Conservation (phyloP, 2,797 vertebrate species). For the Phyllotis vaccarum region DNA sequence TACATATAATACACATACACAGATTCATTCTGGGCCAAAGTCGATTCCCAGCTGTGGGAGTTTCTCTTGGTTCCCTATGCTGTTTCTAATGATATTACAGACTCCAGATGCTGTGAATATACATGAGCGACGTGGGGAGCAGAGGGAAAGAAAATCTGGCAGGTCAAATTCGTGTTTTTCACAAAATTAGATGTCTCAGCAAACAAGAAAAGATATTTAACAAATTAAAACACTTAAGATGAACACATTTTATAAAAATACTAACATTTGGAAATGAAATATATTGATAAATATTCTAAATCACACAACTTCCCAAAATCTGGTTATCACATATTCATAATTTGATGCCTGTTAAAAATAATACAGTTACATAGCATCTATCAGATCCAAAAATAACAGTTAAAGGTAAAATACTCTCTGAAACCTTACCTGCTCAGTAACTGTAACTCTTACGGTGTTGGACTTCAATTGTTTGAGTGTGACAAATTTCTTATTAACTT, state of each 20-base stretch:
- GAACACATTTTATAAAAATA: constrained; percentile 71
- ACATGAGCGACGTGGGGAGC: constrained; percentile 73
- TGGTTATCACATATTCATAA: constrained; percentile 56
- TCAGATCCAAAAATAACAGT: constrained; percentile 38
- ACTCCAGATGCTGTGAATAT: constrained; percentile 83
- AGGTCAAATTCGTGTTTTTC: constrained; percentile 78
- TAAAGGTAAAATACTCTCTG: constrained; percentile 53
- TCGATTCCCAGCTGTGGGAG: constrained; percentile 75
- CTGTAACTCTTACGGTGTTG: constrained; percentile 47
- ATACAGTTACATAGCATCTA: constrained; percentile 58
- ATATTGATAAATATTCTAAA: constrained; percentile 67
- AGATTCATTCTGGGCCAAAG: constrained; percentile 63
- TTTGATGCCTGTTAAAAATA: constrained; percentile 43
- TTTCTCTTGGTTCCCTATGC: constrained; percentile 71
- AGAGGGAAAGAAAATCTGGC: constrained; percentile 80
- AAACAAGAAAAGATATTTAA: constrained; percentile 78
- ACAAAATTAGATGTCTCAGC: constrained; percentile 76
- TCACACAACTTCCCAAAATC: constrained; percentile 61
- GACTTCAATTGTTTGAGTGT: constrained; percentile 58
- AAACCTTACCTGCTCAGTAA: constrained; percentile 78
- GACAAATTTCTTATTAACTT: constrained; percentile 69
- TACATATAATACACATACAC: background rate
- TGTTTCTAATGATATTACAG: constrained; percentile 78
- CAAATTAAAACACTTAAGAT: constrained; percentile 73
- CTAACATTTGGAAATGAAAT: constrained; percentile 71